Base-by-base conservation (phyloP, 2,797 vertebrate species). In the Danio jaintianensis region DNA sequence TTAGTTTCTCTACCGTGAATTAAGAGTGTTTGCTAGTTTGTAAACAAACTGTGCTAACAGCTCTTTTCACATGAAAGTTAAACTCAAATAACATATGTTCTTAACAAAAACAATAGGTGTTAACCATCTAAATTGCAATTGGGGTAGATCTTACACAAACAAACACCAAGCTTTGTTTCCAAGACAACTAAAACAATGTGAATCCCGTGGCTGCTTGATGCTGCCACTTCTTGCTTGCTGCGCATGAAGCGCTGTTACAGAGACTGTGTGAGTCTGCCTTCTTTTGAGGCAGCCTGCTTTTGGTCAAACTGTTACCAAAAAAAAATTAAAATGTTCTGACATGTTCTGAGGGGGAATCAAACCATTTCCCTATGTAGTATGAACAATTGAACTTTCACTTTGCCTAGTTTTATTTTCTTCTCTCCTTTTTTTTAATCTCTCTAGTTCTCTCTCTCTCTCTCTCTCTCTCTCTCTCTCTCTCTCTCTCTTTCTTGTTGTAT, bases 131-230 rank as follows among this genome's bases (percentile, higher is more conserved):
- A 94, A 94, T 93, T 93, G 94, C 90, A 89, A 93, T 92, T 92
- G 91, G 90, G 83, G 89, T 87, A 92, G 87, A 91, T 93, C 92
- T 92, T 92, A 83, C 90, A 91, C 93, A 95, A 93, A 93, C 92
- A 94, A 94, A 95, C 93, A 94, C 91, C 91, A 92, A 89, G 91
- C 92, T 94, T 94, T 94, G 94, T 94, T 94, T 93, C 92, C 93
- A 93, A 87, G 94, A 94, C 92, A 91, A 93, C 93, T 92, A 92
- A 92, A 92, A 94, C 93, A 94, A 94, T 91, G 92, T 85, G 91
- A 91, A 92, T 94, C 92, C 90, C 88, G 88, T 82, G 82, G 91
- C 90, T 89, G 88, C 90, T 91, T 85, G 77, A 90, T 72, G 88
- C 86, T 87, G 90, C 87, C 81, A 89, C 92, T 91, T 86, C 87